These are phyloP conservation scores for Noctua janthina DNA, from an alignment of 2,888 invertebrate species.

Conservation along the genomic window DNA sequence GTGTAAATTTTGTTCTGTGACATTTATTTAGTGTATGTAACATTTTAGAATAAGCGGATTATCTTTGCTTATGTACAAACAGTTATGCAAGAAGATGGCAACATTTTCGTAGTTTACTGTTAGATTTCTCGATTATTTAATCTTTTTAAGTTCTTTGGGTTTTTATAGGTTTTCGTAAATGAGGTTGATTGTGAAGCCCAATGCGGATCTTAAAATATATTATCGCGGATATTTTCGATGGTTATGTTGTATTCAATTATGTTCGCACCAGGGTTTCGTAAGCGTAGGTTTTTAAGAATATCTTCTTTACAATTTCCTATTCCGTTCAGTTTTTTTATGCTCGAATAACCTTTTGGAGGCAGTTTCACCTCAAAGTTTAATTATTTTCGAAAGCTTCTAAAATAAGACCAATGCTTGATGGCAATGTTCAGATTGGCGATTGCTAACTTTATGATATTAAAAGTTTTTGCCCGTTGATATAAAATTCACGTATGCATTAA, in stretches of 20 bases:
- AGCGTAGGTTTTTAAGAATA: slow-evolving; percentile 37
- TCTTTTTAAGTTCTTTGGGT: slow-evolving; percentile 45
- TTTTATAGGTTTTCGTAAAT: slow-evolving; percentile 53
- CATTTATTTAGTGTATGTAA: slow-evolving; percentile 61
- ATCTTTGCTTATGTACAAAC: slow-evolving; percentile 47
- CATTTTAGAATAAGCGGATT: slow-evolving; percentile 59
- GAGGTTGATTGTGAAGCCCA: slow-evolving; percentile 29
- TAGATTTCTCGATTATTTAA: slow-evolving; percentile 55
- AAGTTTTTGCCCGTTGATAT: not conserved
- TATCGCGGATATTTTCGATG: slow-evolving; percentile 44
- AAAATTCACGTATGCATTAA: not conserved
- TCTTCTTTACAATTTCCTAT: not conserved
- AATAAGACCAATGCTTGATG: not conserved
- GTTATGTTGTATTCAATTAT: slow-evolving; percentile 23
- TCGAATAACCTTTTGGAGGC: not conserved
- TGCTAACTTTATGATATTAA: not conserved
- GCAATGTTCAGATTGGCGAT: not conserved
- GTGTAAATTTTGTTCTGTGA: slow-evolving; percentile 65
- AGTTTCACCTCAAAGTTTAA: not conserved
- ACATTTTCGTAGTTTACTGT: slow-evolving; percentile 25
- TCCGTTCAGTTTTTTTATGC: not conserved
- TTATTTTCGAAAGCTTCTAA: not conserved
- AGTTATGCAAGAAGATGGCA: slow-evolving; percentile 50
- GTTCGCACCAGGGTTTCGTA: slow-evolving; percentile 37
- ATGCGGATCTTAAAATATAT: slow-evolving; percentile 49